Conservation (phyloP, 2,888 invertebrate species). For the Sinelater perroti region DNA sequence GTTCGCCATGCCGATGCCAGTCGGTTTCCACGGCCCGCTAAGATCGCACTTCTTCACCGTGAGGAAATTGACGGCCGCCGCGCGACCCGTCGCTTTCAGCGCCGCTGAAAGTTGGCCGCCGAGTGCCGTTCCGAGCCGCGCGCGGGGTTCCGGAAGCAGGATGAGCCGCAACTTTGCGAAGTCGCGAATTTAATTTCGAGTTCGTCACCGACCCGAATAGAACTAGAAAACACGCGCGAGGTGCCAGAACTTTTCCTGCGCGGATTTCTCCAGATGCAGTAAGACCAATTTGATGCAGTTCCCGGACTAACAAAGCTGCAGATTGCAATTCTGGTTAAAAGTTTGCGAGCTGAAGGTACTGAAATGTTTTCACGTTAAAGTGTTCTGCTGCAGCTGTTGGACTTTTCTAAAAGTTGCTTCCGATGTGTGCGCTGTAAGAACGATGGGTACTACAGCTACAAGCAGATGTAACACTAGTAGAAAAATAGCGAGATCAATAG, state of each 20-base stretch:
- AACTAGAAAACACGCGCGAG: neutral
- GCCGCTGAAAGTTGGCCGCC: conserved; percentile 22
- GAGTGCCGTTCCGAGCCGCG: too few species aligned
- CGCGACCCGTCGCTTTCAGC: conserved; percentile 20
- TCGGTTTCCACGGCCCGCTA: conserved; percentile 51
- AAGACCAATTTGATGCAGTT: too few species aligned
- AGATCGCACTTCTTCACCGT: conserved; percentile 42
- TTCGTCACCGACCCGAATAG: neutral
- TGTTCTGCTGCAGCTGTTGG: too few species aligned
- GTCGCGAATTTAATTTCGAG: neutral
- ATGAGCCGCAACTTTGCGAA: conserved; percentile 17
- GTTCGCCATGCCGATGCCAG: conserved; percentile 47
- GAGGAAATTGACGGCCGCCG: conserved; percentile 36
- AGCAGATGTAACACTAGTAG: conserved; percentile 5
- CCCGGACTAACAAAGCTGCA: too few species aligned
- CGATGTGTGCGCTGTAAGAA: too few species aligned
- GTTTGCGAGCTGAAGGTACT: too few species aligned
- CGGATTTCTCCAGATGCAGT: too few species aligned
- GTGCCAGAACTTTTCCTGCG: too few species aligned
- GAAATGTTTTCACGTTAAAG: too few species aligned
- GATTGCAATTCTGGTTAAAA: too few species aligned
- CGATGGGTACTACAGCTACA: neutral
- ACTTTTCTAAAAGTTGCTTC: too few species aligned
- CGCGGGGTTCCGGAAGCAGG: too few species aligned
- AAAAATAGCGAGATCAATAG: conserved; percentile 8